Base-by-base conservation (phyloP, 2,113 vertebrate genomes). In the Saccopteryx bilineata region DNA sequence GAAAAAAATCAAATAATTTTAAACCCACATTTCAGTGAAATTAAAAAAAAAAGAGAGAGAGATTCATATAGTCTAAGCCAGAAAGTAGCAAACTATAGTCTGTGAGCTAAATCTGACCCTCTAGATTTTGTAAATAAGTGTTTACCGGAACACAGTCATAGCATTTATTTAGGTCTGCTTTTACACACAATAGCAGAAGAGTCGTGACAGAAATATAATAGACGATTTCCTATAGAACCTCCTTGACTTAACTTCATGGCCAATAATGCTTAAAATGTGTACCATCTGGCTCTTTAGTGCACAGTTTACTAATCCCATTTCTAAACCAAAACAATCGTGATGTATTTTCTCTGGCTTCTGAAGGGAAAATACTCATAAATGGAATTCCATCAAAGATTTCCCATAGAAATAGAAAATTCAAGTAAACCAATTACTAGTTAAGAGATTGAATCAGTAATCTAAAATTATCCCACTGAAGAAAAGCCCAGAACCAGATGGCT, bases 171-270 rank as follows among this genome's bases (percentile, higher is more conserved):
- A n/a, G 48, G 9, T 48, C 58, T 84, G 23, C 18, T 46, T 86
- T 58, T 63, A 89, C 1, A 46, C 17, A 28, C 50, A 71, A 52
- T n/a, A 78, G 9, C 17, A 78, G 13, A 61, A 1, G 17, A 48
- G 2, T 4, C 48, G 15, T 33, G 33, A 52, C 19, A 60, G 3
- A 72, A 88, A 88, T 28, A 4, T 50, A 26, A 86, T 39, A 48
- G 2, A 33, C 63, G 13, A 23, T 4, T 50, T 19, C 2, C 48
- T 65, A 46, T 24, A 58, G 69, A 68, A 69, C 26, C 83, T 33
- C n/a, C 7, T 92, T 81, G 63, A 60, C 31, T 81, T 96, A 72
- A 75, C 28, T 56, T 88, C 24, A 81, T 82, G 68, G n/a, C 26
- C 56, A 61, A 1, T 5, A 58, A 23, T 78, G 3, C 23, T 48